Evolutionary conservation across 2,797 vertebrate species (phyloP).

Genomic region (Lacerta viridis): DNA sequence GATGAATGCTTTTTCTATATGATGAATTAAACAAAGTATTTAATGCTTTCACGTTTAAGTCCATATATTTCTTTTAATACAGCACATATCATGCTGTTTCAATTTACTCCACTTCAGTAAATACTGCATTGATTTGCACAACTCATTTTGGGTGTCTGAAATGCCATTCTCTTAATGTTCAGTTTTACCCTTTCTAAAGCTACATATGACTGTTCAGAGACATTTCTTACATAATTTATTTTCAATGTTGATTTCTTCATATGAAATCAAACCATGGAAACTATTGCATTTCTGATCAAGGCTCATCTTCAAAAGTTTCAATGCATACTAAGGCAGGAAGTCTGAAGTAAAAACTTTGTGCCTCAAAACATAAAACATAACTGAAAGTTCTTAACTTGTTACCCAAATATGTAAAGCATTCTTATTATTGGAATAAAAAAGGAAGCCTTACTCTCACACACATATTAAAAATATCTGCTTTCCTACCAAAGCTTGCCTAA

Average conservation of each 20-base stretch:
- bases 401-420: constrained; percentile 20
- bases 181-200: not conserved
- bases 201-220: not conserved
- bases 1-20: not conserved
- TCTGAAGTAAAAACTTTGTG: not conserved
- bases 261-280: not conserved
- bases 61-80: not conserved
- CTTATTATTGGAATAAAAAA: not conserved
- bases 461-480: not conserved
- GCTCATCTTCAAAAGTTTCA: not conserved
- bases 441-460: not conserved
- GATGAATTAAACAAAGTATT: not conserved
- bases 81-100: not conserved
- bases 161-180: not conserved
- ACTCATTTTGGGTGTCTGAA: not conserved
- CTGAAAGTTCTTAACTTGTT: not conserved
- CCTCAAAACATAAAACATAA: not conserved
- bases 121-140: not conserved
- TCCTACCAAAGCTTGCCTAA: not conserved
- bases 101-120: not conserved
- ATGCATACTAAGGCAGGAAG: not conserved
- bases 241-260: not conserved
- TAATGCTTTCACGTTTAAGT: not conserved
- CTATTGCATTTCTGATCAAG: not conserved
- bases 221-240: not conserved